Base-by-base conservation (phyloP, 2,797 vertebrate species). In the Cynopterus sphinx region DNA sequence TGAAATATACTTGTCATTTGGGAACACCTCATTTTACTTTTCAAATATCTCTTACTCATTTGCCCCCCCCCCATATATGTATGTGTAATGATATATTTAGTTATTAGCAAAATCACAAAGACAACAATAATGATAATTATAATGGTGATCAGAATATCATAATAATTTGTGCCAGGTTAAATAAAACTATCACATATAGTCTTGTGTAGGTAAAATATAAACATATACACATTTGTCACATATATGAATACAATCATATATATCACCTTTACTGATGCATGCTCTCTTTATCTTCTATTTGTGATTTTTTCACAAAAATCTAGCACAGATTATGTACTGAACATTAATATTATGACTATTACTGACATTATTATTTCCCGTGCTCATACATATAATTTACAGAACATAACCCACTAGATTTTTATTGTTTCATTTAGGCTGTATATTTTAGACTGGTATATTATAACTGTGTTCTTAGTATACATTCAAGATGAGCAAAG, bases 251-350 rank as follows among this genome's bases (percentile, higher is more conserved):
- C 1, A 91, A 9, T 55, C 24, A 39, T 9, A 86, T 5, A 36
- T 21, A 46, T 41, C 13, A 10, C 26, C 33, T 81, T 57, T 55
- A 57, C 36, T 6, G 43, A 36, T n/a, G 0, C 0, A 0, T 73
- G 1, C 33, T 81, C 74, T 55, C 16, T 57, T 5, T 75, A 36
- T 51, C 24, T 1, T 11, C 17, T 9, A 19, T 11, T 16, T 24
- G 24, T 77, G 9, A 51, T 39, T 81, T 75, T 91, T n/a, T 16
- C 7, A 61, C 75, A 70, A 31, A 39, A 75, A 87, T 59, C 11
- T 75, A 36, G 13, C 15, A 84, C 8, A 87, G 41, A 39, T 39
- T 55, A 19, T 46, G 4, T 28, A 17, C 2, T 81, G 15, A 51
- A 17, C 31, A 31, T 59, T 53, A 83, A 39, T 55, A 70, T 43